These are phyloP conservation scores for Thymelicus sylvestris DNA, from an alignment of 2,888 invertebrate genomes.

Conservation along the genomic window DNA sequence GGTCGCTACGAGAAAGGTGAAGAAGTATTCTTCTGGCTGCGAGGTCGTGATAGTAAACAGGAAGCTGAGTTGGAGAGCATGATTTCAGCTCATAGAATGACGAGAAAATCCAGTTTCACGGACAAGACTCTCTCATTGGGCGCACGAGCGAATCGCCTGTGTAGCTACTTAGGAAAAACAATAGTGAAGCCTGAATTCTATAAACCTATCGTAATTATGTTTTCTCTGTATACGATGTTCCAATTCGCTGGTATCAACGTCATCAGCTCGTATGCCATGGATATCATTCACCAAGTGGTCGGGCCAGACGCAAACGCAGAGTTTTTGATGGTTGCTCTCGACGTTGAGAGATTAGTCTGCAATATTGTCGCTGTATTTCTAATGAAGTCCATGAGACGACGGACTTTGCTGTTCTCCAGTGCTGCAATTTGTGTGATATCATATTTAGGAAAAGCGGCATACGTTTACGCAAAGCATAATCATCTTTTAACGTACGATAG, in stretches of 20 bases:
- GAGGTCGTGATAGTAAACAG: slow-evolving; percentile 65
- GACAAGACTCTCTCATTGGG: slow-evolving; percentile 55
- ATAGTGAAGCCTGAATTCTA: slow-evolving; percentile 81
- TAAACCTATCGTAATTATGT: slow-evolving; percentile 85
- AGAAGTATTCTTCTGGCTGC: slow-evolving; percentile 82
- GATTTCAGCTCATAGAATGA: slow-evolving; percentile 69
- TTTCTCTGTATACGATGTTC: slow-evolving; percentile 86
- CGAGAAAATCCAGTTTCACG: slow-evolving; percentile 62
- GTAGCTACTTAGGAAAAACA: slow-evolving; percentile 59
- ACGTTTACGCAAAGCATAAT: slow-evolving; percentile 68
- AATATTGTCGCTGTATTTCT: slow-evolving; percentile 86
- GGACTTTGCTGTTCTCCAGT: slow-evolving; percentile 85
- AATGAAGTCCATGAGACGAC: slow-evolving; percentile 84
- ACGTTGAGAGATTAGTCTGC: slow-evolving; percentile 85
- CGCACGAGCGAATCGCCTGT: slow-evolving; percentile 52
- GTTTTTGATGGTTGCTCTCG: slow-evolving; percentile 86
- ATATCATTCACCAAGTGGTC: slow-evolving; percentile 85
- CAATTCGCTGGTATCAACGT: slow-evolving; percentile 90
- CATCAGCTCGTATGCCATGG: slow-evolving; percentile 88
- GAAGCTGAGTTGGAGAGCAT: slow-evolving; percentile 76
- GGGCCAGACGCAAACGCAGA: slow-evolving; percentile 86
- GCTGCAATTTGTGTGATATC: slow-evolving; percentile 84
- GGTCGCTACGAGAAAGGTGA: slow-evolving; percentile 83
- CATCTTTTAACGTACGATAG: slow-evolving; percentile 60
- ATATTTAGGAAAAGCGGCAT: slow-evolving; percentile 81